Conservation (phyloP, 2,888 invertebrate genomes). For the Embidobia sp. region DNA sequence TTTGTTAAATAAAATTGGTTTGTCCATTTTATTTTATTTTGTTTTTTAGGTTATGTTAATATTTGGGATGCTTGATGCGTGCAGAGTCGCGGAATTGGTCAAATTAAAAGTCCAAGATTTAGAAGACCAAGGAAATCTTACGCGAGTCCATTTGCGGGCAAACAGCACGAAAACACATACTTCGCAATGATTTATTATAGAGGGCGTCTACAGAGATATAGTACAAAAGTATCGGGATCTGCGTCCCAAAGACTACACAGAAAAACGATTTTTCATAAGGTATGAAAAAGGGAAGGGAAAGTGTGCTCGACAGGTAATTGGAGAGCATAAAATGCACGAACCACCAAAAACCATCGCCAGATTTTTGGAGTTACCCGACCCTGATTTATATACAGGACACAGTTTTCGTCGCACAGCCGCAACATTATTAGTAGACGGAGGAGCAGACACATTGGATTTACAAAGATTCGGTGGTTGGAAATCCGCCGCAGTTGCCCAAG, state of each 20-base stretch:
- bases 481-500: too few species aligned
- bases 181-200: background rate
- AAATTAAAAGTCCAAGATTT: background rate
- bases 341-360: background rate
- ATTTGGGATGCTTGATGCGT: background rate
- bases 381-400: slow-evolving; percentile 56
- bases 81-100: slow-evolving; percentile 4
- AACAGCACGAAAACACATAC: background rate
- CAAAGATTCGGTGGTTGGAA: too few species aligned
- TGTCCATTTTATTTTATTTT: background rate
- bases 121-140: slow-evolving; percentile 6
- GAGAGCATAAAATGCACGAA: background rate
- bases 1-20: background rate
- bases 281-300: slow-evolving; percentile 8
- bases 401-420: slow-evolving; percentile 55
- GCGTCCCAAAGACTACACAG: background rate
- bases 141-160: background rate
- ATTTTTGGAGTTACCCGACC: background rate
- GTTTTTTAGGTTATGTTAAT: slow-evolving; percentile 11
- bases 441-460: too few species aligned
- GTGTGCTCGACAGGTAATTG: slow-evolving; percentile 3
- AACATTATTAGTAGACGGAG: slow-evolving; percentile 54
- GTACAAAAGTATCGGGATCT: background rate
- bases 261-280: slow-evolving; percentile 3
- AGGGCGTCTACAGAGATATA: background rate